phyloP scores from a whole-genome alignment of 2,113 vertebrate species.

The Narcine bancroftii region DNA sequence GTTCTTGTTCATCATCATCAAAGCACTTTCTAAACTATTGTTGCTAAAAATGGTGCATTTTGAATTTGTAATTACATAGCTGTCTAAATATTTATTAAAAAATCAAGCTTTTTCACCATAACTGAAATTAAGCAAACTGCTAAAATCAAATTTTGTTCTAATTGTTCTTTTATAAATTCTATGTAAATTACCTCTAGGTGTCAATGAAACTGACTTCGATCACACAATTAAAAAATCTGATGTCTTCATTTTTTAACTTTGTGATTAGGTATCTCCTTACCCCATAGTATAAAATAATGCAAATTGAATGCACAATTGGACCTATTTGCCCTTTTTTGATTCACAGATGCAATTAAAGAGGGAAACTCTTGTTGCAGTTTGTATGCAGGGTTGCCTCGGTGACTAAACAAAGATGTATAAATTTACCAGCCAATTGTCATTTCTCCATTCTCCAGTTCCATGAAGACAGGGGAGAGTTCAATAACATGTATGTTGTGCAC shows the following conservation, averaged over 20 bases:
- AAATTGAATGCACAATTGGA: too few species aligned
- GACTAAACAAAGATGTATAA: neutral
- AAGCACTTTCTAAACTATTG: neutral
- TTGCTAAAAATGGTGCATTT: constrained; percentile 1
- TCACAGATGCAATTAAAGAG: too few species aligned
- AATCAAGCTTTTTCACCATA: neutral
- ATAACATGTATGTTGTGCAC: too few species aligned
- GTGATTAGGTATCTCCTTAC: neutral
- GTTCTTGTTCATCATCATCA: neutral
- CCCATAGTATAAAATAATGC: neutral
- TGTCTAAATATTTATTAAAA: neutral
- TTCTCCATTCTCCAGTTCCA: neutral
- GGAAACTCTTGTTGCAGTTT: neutral
- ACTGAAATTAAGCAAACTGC: neutral
- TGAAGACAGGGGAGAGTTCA: neutral
- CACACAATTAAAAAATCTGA: neutral
- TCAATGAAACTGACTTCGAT: neutral
- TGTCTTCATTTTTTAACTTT: neutral
- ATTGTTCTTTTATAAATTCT: neutral
- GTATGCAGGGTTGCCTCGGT: neutral
- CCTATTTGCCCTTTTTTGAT: neutral
- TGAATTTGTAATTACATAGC: neutral
- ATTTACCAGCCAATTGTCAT: neutral
- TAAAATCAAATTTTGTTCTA: neutral
- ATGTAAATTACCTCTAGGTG: neutral